Conservation (phyloP, 64 coral and sea anemone genomes). For the Actinia equina region DNA sequence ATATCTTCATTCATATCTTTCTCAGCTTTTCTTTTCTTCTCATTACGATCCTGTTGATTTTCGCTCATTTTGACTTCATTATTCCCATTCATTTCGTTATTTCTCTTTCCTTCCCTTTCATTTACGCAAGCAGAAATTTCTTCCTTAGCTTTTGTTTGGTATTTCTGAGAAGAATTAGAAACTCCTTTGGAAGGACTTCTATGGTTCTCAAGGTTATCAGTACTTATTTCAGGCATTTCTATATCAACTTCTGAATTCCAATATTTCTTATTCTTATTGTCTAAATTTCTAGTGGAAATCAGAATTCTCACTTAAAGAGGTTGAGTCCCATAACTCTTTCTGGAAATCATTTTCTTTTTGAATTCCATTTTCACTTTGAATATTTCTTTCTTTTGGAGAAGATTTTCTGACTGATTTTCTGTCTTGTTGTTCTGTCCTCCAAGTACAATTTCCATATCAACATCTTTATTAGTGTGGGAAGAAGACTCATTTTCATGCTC, state of each 20-base stretch:
- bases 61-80: neutral
- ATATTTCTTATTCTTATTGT: neutral
- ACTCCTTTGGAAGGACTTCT: neutral
- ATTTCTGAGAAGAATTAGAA: neutral
- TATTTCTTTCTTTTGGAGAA: neutral
- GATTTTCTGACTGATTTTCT: neutral
- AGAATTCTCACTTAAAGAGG: too few species aligned
- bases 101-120: neutral
- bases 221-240: neutral
- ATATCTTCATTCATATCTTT: neutral
- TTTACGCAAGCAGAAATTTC: neutral
- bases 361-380: neutral
- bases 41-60: neutral
- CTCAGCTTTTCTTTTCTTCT: slow-evolving; percentile 10
- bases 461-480: neutral
- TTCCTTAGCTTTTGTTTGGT: neutral
- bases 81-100: neutral
- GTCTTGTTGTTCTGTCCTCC: neutral
- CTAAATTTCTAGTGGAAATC: neutral
- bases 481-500: neutral
- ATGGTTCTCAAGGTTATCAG: neutral
- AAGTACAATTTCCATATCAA: neutral
- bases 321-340: neutral
- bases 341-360: neutral
- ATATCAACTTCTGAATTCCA: neutral